Evolutionary conservation across 2,888 invertebrate species (phyloP).

Genomic region (Thereva unica): DNA sequence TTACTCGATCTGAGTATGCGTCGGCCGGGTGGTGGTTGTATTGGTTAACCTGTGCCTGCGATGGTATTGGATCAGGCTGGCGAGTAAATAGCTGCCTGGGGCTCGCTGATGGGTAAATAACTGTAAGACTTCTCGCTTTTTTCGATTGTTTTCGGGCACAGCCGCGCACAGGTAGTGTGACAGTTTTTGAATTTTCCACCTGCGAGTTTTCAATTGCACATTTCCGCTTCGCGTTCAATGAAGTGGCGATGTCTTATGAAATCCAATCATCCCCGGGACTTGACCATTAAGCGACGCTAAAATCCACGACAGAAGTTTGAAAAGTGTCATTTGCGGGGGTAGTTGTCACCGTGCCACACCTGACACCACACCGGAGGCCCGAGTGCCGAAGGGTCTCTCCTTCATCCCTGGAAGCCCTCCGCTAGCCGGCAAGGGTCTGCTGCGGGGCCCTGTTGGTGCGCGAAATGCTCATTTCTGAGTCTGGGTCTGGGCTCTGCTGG

Average conservation of each 20-base stretch:
- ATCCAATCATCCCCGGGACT: too few species aligned
- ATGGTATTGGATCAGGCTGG: not conserved
- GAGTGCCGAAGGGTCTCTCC: not conserved
- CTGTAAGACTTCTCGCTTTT: slow-evolving; percentile 15
- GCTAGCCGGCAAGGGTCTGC: not conserved
- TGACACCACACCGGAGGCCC: slow-evolving; percentile 4
- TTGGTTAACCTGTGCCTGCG: not conserved
- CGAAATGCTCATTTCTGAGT: not conserved
- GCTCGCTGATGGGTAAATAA: slow-evolving; percentile 11
- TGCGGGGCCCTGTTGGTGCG: slow-evolving; percentile 8
- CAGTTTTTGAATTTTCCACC: slow-evolving; percentile 29
- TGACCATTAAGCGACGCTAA: too few species aligned
- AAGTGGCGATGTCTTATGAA: not conserved
- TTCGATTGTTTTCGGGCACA: slow-evolving; percentile 16
- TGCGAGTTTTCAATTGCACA: slow-evolving; percentile 22
- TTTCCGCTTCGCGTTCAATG: not conserved
- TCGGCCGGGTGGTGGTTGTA: not conserved
- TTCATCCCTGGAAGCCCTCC: not conserved
- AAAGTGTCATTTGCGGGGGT: slow-evolving; percentile 3
- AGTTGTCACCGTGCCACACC: slow-evolving; percentile 8
- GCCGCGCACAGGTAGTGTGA: slow-evolving; percentile 13
- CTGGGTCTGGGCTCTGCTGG: slow-evolving; percentile 4
- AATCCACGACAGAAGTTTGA: not conserved
- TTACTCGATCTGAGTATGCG: slow-evolving; percentile 8
- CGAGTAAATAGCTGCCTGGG: slow-evolving; percentile 19